Evolutionary conservation across 92 coral and sea anemone species (phyloP).

Genomic region (Chrysogorgia sp.): DNA sequence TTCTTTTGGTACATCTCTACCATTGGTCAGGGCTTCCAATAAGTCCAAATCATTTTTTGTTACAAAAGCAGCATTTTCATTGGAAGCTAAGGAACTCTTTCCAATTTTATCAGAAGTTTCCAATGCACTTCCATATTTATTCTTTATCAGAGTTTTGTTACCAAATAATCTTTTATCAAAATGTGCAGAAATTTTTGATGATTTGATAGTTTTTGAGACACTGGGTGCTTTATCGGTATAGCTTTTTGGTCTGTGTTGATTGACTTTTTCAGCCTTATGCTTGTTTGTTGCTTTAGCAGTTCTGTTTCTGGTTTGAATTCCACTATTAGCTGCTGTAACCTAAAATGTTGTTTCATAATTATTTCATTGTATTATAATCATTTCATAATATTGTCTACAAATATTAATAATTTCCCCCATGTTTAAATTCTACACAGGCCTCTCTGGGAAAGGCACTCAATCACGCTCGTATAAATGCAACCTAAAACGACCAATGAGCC

Average conservation of each 20-base stretch:
- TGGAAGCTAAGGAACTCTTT: background rate
- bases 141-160: background rate
- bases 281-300: background rate
- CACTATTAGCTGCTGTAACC: background rate
- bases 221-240: background rate
- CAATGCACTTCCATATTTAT: background rate
- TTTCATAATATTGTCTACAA: background rate
- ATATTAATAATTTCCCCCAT: too few relatives aligned
- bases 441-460: too few relatives aligned
- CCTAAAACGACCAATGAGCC: too few relatives aligned
- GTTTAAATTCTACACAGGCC: too few relatives aligned
- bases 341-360: background rate
- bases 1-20: background rate
- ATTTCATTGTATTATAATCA: background rate
- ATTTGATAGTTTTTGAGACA: background rate
- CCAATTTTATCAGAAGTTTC: background rate
- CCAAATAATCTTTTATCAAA: background rate
- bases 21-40: slow-evolving; percentile 11
- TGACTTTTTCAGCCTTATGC: background rate
- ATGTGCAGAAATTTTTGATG: background rate
- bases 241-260: background rate
- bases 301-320: background rate
- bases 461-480: too few relatives aligned
- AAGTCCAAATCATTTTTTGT: slow-evolving; percentile 35
- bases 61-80: slow-evolving; percentile 27